phyloP scores from a whole-genome alignment of 1,140 invertebrate genomes.

The Marisa cornuarietis region DNA sequence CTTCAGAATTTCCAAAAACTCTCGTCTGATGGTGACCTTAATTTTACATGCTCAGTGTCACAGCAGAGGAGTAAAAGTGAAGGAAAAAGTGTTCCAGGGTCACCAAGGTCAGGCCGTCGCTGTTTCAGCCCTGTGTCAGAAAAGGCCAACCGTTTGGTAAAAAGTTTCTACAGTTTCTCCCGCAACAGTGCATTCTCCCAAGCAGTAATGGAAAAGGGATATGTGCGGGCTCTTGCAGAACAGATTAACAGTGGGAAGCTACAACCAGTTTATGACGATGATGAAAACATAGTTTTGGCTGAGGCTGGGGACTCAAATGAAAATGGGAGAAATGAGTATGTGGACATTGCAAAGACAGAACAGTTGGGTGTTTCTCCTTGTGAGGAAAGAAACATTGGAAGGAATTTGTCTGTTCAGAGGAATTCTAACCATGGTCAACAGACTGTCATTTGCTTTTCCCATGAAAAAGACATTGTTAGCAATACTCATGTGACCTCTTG shows the following conservation, averaged over 20 bases:
- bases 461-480: too few species aligned
- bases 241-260: slow-evolving; percentile 39
- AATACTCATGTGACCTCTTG: too few species aligned
- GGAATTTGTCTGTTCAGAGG: too few species aligned
- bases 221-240: slow-evolving; percentile 47
- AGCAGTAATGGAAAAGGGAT: slow-evolving; percentile 46
- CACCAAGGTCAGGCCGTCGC: slow-evolving; percentile 6
- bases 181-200: slow-evolving; percentile 40
- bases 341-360: too few species aligned
- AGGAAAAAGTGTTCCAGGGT: slow-evolving; percentile 10
- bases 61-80: slow-evolving; percentile 10
- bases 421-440: too few species aligned
- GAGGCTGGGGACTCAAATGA: too few species aligned
- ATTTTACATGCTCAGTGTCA: slow-evolving; percentile 3
- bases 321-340: too few species aligned
- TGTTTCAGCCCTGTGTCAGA: slow-evolving; percentile 12
- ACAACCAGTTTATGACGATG: slow-evolving; percentile 1
- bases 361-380: too few species aligned
- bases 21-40: neutral
- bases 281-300: slow-evolving; percentile 11
- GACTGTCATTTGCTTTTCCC: too few species aligned
- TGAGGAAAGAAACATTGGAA: too few species aligned
- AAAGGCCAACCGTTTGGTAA: slow-evolving; percentile 20
- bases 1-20: slow-evolving; percentile 35
- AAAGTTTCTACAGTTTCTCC: slow-evolving; percentile 32